A percentile compares a stretch with the other conserved stretches of the same genome.
These are phyloP conservation scores for Galagoides demidoff DNA, from an alignment of 2,797 vertebrate genomes.

Conservation along the genomic window DNA sequence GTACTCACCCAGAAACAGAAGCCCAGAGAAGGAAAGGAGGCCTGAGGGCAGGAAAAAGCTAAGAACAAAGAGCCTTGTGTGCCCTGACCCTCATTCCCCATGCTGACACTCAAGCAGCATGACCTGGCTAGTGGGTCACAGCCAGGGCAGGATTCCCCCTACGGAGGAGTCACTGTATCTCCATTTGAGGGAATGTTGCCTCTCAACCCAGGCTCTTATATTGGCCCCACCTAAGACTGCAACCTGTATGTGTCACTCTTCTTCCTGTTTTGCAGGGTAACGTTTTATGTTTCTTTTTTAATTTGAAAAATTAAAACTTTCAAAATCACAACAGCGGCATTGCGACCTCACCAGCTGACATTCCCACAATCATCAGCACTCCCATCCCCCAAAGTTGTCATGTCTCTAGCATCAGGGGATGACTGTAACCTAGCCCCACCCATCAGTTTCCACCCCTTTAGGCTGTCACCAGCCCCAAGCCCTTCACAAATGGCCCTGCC, in stretches of 20 bases:
- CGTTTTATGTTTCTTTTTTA: conserved; percentile 26
- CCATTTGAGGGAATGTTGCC: background rate
- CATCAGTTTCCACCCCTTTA: background rate
- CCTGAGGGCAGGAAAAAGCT: background rate
- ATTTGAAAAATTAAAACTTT: conserved; percentile 19
- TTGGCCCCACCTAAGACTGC: background rate
- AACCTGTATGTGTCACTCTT: background rate
- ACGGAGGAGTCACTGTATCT: background rate
- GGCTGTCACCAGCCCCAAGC: background rate
- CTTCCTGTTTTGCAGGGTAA: background rate
- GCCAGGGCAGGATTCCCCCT: background rate
- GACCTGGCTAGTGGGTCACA: background rate
- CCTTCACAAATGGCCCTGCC: background rate
- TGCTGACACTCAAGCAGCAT: fast-evolving
- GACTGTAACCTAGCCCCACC: background rate
- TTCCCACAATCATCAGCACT: background rate
- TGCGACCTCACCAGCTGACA: background rate
- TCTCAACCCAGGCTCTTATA: background rate
- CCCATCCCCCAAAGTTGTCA: background rate
- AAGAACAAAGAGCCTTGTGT: background rate
- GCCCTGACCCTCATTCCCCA: background rate
- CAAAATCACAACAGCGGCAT: background rate
- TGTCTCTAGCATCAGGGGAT: background rate
- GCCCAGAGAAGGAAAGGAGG: background rate
- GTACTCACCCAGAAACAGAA: background rate